Base-by-base conservation (phyloP, 2,113 vertebrate genomes). In the Seriola rivoliana region DNA sequence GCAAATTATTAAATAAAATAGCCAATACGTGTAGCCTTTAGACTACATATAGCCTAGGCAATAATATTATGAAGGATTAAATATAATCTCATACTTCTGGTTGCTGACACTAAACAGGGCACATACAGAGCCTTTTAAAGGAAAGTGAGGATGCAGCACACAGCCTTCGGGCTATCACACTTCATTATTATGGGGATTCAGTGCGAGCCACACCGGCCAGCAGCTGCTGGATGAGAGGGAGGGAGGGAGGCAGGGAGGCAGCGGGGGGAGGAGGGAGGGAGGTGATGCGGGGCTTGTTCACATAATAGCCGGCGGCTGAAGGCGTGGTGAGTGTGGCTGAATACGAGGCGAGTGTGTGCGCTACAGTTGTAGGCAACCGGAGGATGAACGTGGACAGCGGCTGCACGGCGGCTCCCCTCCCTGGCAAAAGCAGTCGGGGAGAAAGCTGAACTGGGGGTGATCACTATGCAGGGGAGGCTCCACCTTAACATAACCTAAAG, bases 281-380 rank as follows among this genome's bases (percentile, higher is more conserved):
- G 70, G 90, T 46, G 87, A 75, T 85, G 90, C 73, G 59, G 67
- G 66, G 90, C 90, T 88, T 86, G 89, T 80, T 93, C 93, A 88
- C 89, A 93, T 93, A 94, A 94, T 91, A 93, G 92, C 94, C 91
- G 93, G 83, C 86, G 90, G 85, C 71, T 89, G 94, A 95, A 94
- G 94, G 94, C 94, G 94, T 95, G 94, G 94, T 94, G 88, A 88
- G 91, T 82, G 82, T 82, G 88, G 83, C 84, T 93, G 82, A 73
- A 80, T 84, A 71, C 87, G 76, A 86, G 87, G 86, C 85, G 87
- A 34, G 88, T 79, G 88, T 86, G 89, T 50, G 90, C 82, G 72
- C 80, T 75, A 54, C 77, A 72, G 80, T 80, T 77, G 81, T 50
- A 78, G 85, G 13, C 46, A 52, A 80, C 91, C 80, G 84, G 84